Evolutionary conservation across 23 tunicate genomes (phyloP).

Genomic region (Trididemnum clinides): DNA sequence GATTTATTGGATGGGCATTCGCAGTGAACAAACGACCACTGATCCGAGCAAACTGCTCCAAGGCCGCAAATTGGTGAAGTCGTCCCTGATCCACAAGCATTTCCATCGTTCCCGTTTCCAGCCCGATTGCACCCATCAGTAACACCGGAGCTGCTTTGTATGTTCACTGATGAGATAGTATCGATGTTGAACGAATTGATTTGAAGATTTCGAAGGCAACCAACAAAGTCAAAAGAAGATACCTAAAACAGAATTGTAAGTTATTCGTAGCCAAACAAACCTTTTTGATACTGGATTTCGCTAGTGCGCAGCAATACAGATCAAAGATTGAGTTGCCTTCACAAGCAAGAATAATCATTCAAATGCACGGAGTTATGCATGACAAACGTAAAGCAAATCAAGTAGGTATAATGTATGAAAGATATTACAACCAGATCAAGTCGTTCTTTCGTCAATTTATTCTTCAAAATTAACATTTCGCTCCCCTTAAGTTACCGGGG

Average conservation of each 20-base stretch:
- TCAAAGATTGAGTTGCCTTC: too few species aligned
- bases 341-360: too few species aligned
- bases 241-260: slow-evolving; percentile 35
- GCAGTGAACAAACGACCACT: slow-evolving; percentile 57
- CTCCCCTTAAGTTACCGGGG: too few species aligned
- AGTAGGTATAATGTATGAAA: too few species aligned
- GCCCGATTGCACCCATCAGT: slow-evolving; percentile 47
- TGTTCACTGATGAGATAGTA: slow-evolving; percentile 9
- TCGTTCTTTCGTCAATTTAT: too few species aligned
- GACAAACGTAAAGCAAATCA: too few species aligned
- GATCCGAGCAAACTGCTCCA: slow-evolving; percentile 50
- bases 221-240: slow-evolving; percentile 79
- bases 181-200: slow-evolving; percentile 38
- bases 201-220: slow-evolving; percentile 52
- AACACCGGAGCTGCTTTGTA: neutral
- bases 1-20: slow-evolving; percentile 47
- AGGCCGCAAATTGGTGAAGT: slow-evolving; percentile 22
- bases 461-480: too few species aligned
- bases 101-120: neutral
- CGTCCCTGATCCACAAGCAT: neutral
- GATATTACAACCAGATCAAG: too few species aligned
- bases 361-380: too few species aligned
- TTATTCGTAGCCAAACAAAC: too few species aligned
- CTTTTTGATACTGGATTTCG: too few species aligned
- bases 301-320: too few species aligned